Percentiles rank a stretch among this genome's conserved stretches.
Evolutionary conservation across 1,140 invertebrate species (phyloP).

Genomic region (Drosophila virilis): DNA sequence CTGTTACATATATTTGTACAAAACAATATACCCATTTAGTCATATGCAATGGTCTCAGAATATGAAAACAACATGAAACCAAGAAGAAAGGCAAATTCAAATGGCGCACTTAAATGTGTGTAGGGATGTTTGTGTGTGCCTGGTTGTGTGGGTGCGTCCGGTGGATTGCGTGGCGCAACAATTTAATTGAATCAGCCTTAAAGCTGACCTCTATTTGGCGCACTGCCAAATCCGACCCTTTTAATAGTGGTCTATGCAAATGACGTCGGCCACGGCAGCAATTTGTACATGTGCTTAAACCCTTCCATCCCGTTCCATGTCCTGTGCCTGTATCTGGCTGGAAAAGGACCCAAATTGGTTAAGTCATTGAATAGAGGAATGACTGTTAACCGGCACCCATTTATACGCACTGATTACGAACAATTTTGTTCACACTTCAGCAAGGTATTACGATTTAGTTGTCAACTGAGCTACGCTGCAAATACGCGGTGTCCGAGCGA

Average conservation of each 20-base stretch:
- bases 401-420: conserved; percentile 43
- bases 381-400: conserved; percentile 61
- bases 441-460: conserved; percentile 21
- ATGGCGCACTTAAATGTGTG: conserved; percentile 19
- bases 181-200: conserved; percentile 78
- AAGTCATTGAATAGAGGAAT: conserved; percentile 75
- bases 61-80: background rate
- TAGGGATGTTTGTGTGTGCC: background rate
- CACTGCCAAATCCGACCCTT: conserved; percentile 29
- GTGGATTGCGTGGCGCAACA: conserved; percentile 42
- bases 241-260: conserved; percentile 57
- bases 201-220: conserved; percentile 57
- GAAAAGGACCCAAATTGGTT: conserved; percentile 62
- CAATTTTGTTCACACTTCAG: conserved; percentile 34
- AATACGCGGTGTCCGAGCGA: background rate
- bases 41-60: too few species aligned
- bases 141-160: conserved; percentile 21
- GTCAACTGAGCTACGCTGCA: conserved; percentile 7
- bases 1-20: too few species aligned
- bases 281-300: conserved; percentile 71
- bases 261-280: conserved; percentile 56
- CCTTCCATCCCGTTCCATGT: conserved; percentile 39
- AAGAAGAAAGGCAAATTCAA: conserved; percentile 28
- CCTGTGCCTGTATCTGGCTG: conserved; percentile 19
- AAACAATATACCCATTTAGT: too few species aligned